Evolutionary conservation across 2,888 invertebrate genomes (phyloP), one percentile per base, ranked within the genome.

Genomic region (Campoplex nolae): DNA sequence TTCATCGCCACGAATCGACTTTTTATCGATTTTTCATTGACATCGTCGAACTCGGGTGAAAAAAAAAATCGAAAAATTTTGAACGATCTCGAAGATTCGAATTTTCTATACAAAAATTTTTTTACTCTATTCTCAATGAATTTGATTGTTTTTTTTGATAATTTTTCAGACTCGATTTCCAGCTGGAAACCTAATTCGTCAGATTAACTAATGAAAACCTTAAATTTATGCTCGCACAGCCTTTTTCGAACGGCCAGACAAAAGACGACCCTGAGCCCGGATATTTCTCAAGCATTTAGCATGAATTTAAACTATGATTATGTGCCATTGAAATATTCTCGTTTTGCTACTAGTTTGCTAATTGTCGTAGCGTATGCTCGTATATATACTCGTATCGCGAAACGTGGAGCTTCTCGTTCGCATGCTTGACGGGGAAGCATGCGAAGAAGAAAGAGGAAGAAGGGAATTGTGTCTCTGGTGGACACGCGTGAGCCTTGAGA

Each of bases 401-500:
- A 84, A 76, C 75, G 11, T 62, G 68, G 75, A 62, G 28, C 56
- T 71, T 48, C 76, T 23, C 23, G 23, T 23, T 23, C 23, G 23
- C 23, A 23, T n/a, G n/a, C 9, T 32, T 45, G 4, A 51, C n/a
- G n/a, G n/a, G 54, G 86, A 75, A 76, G 56, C 58, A 67, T 84
- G 51, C 65, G 28, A 28, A 16, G 9, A 8, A 8, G 28, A 28
- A 48, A 32, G 16, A 32, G 1, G 6, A 13, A 23, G 38, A 70
- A 48, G 48, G 28, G 16, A 38, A 6, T 18, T 8, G 18, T 18
- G 65, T 6, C 38, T 6, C 38, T 3, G 4, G 38, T 6, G 38
- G 4, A 6, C 38, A 80, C 71, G 80, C 76, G 79, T 58, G 42
- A 70, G 71, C 62, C 62, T 71, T 45, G 87, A 85, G 83, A 87